These are phyloP conservation scores for Ptilodon capucinus DNA, from an alignment of 2,888 invertebrate genomes.

Conservation along the genomic window DNA sequence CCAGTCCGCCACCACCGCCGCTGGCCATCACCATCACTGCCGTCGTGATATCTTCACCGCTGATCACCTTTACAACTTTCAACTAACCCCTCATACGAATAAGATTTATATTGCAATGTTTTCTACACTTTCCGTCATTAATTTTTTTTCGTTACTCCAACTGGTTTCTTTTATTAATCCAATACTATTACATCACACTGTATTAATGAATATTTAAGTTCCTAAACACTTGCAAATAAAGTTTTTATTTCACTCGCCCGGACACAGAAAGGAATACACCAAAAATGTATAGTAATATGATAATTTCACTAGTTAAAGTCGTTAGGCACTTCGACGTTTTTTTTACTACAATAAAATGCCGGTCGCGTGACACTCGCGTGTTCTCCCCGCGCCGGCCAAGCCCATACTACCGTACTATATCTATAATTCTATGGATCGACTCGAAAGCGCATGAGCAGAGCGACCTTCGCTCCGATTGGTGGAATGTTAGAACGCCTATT, in stretches of 20 bases:
- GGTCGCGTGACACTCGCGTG: slow-evolving; percentile 49
- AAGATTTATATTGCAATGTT: neutral
- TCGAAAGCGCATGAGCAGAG: slow-evolving; percentile 73
- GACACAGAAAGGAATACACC: slow-evolving; percentile 54
- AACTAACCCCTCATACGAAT: slow-evolving; percentile 9
- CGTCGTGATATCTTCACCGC: slow-evolving; percentile 39
- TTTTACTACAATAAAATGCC: slow-evolving; percentile 49
- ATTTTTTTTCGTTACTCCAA: slow-evolving; percentile 8
- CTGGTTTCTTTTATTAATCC: slow-evolving; percentile 25
- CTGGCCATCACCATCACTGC: slow-evolving; percentile 80
- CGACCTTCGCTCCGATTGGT: slow-evolving; percentile 61
- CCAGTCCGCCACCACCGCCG: slow-evolving; percentile 77
- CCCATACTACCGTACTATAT: slow-evolving; percentile 79
- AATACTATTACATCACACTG: slow-evolving; percentile 38
- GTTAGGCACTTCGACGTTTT: slow-evolving; percentile 73
- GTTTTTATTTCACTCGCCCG: slow-evolving; percentile 36
- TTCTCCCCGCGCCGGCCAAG: slow-evolving; percentile 67
- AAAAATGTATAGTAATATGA: slow-evolving; percentile 37
- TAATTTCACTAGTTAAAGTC: slow-evolving; percentile 37
- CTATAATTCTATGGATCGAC: slow-evolving; percentile 78
- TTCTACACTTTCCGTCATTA: neutral
- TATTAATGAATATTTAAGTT: slow-evolving; percentile 11
- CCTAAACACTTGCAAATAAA: slow-evolving; percentile 17
- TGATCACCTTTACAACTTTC: slow-evolving; percentile 39
- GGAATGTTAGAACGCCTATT: slow-evolving; percentile 65